Conservation (phyloP, 2,888 invertebrate species). For the Microplitis deprimator region DNA sequence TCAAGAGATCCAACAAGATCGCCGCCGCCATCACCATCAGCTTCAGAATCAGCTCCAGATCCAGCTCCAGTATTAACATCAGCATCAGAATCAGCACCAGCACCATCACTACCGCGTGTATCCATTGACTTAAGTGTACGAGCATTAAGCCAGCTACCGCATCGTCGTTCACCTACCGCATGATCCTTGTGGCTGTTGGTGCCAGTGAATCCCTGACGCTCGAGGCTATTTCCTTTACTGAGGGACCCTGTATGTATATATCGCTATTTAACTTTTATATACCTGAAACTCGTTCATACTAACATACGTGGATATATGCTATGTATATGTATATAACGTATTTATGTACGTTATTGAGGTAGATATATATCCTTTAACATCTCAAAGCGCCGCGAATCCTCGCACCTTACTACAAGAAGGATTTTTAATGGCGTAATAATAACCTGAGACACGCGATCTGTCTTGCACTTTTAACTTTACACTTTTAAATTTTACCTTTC, state of each 20-base stretch:
- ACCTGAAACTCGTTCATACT: constrained; percentile 21
- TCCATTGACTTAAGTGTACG: constrained; percentile 28
- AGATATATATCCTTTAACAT: constrained; percentile 27
- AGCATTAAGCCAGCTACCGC: constrained; percentile 32
- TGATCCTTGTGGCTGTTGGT: background rate
- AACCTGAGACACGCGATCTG: constrained; percentile 41
- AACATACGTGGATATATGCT: background rate
- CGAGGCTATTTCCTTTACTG: constrained; percentile 7
- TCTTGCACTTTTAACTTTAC: constrained; percentile 24
- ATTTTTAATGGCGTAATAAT: constrained; percentile 43
- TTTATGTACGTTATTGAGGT: background rate
- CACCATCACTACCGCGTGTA: background rate
- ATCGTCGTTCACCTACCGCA: constrained; percentile 22
- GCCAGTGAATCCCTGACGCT: background rate
- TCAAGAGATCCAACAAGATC: constrained; percentile 28
- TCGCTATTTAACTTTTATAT: constrained; percentile 28
- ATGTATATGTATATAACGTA: constrained; percentile 1
- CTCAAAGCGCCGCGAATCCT: constrained; percentile 37
- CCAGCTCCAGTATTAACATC: background rate
- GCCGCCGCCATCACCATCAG: constrained; percentile 14
- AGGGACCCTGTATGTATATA: background rate
- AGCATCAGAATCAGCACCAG: background rate
- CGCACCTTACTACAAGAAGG: constrained; percentile 41
- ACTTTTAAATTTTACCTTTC: constrained; percentile 32
- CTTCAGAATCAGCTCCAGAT: background rate